Evolutionary conservation across 2,888 invertebrate genomes (phyloP), one percentile per base, ranked within the genome.

Genomic region (Mechanitis messenoides): DNA sequence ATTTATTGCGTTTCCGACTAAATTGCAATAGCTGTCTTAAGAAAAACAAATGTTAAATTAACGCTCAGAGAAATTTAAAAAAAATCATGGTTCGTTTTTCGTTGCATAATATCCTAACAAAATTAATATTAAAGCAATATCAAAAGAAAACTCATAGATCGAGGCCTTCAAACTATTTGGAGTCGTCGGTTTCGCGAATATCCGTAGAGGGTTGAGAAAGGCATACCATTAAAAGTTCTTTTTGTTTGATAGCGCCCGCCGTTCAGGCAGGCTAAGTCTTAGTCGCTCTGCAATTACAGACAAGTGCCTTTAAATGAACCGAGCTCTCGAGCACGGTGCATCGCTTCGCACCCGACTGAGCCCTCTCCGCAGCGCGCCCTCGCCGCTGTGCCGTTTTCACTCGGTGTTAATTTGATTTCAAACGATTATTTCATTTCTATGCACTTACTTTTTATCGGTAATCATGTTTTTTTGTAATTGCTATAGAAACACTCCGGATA

Each of bases 231-330:
- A 87, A 86, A 87, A 85, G 79, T 86, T 78, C 74, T 87, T 87
- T 87, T 86, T 85, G 83, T 83, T 83, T 77, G 81, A 77, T 83
- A 81, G 83, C 80, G 82, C 75, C 74, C 76, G 77, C 76, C 78
- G 83, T 80, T 84, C 81, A 74, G 77, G 74, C 72, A 76, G 76
- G 79, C 80, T 81, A 79, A 84, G 85, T 85, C 87, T 88, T 87
- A 86, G 87, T 84, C 82, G 80, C 81, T 83, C 80, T 83, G 86
- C 89, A 89, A 90, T 90, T 89, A 90, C 84, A 83, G 87, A 87
- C 86, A 88, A 90, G 88, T 87, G 87, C 81, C 84, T 90, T 85
- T 84, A 89, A 89, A 89, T 89, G 89, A 90, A 87, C 84, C 83
- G 78, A 85, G 85, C 87, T 81, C 90, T 90, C 87, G 82, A 89